Evolutionary conservation across 2,113 vertebrate species (phyloP), one percentile per base, ranked within the genome.

Genomic region (Bostrychus sinensis): DNA sequence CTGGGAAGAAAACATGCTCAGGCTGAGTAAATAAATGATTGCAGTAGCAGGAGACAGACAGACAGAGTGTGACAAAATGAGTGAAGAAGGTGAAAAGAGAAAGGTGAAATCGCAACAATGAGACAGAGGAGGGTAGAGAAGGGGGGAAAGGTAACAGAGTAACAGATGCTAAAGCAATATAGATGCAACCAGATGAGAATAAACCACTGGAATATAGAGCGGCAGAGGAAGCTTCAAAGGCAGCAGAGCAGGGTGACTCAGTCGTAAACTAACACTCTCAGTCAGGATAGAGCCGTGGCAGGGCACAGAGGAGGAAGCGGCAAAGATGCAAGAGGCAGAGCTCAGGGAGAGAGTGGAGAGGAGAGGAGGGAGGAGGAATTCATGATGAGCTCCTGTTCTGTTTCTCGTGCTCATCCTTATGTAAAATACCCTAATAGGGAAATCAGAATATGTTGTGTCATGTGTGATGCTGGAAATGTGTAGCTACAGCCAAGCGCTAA

Each of bases 211-310:
- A 57, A 56, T 73, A 76, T 69, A 67, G 69, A 77, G 66, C 69
- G 73, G 25, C 60, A 63, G 61, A 70, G 58, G 72, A 53, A 64
- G 74, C 69, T 72, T 78, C 64, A 73, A 77, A 79, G 66, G 82
- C 69, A 78, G 82, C 69, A 78, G 70, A 82, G 72, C 75, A 41
- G 72, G 74, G 80, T 87, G 88, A 86, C 84, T 88, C 82, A 86
- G 78, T 77, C 69, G 63, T 79, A 78, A 85, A 85, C 76, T 88
- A 81, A 87, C 72, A 82, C 81, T 78, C 70, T 74, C 75, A 62
- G 83, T 85, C 83, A 76, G 80, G 78, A 70, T 74, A 19, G 78
- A 80, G 72, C 73, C 69, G 62, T 72, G 46, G 73, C 75, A 75
- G 62, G 48, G 54, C 50, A 66, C 61, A 54, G 80, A 77, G 77